Conservation (phyloP, 2,888 invertebrate genomes). For the Margaritifera margaritifera region DNA sequence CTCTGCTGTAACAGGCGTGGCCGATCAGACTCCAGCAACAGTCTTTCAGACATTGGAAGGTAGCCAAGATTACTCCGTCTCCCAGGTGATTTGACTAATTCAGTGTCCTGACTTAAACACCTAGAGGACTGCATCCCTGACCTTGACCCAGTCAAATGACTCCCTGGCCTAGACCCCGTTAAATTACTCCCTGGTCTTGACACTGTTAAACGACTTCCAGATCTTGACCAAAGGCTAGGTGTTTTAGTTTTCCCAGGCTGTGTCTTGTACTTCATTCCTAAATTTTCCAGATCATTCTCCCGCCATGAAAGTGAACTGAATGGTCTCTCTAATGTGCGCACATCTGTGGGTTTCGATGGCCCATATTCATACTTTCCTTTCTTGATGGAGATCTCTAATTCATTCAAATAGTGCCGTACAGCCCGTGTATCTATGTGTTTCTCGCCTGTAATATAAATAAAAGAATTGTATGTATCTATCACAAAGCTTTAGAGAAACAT, state of each 20-base stretch:
- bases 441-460: conserved; percentile 48
- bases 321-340: conserved; percentile 43
- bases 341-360: conserved; percentile 37
- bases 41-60: conserved; percentile 42
- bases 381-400: conserved; percentile 54
- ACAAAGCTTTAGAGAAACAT: too few relatives aligned
- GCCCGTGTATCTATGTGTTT: conserved; percentile 52
- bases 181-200: conserved; percentile 33
- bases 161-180: conserved; percentile 22
- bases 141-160: conserved; percentile 19
- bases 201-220: conserved; percentile 28
- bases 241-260: conserved; percentile 20
- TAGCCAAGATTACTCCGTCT: conserved; percentile 32
- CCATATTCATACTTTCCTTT: conserved; percentile 51
- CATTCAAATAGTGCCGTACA: conserved; percentile 51
- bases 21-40: conserved; percentile 38
- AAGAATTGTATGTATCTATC: neutral
- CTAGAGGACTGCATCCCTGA: conserved; percentile 17
- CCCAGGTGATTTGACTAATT: conserved; percentile 9
- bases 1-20: conserved; percentile 42
- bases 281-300: conserved; percentile 50
- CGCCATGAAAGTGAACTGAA: conserved; percentile 58
- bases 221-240: conserved; percentile 27
- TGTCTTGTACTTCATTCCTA: conserved; percentile 32
- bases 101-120: conserved; percentile 26